Base-by-base conservation (phyloP, 2,797 vertebrate species). In the Serranus cabrilla region DNA sequence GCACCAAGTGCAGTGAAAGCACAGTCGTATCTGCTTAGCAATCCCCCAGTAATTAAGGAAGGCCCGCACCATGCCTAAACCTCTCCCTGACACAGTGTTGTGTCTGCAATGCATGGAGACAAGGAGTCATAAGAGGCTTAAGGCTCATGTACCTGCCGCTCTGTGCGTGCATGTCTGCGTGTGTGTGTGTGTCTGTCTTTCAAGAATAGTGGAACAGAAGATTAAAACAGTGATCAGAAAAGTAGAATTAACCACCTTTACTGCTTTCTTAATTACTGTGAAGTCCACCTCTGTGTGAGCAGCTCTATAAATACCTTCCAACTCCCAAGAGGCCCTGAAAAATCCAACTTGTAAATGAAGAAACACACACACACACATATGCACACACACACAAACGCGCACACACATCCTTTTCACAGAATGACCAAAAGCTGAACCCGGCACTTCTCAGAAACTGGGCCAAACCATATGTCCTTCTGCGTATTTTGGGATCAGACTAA, bases 1-100 rank as follows among this genome's bases (percentile, higher is more conserved):
- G 90, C 84, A 81, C 80, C 70, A 72, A 63, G 49, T 78, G 77
- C 81, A 85, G 88, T 70, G 78, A 85, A 81, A 86, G 87, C 80
- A 82, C 75, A 86, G 91, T 91, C 76, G 64, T 93, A 95, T 94
- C 94, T 92, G 81, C 84, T 91, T 78, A 83, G 78, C 88, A 88
- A 92, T 93, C 90, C 85, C 71, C 47, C 71, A 87, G 84, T 94
- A 93, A 95, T 95, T 96, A 95, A 94, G 84, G 87, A 92, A 93
- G 92, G 90, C 90, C 91, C 82, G 60, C 88, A 94, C 88, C 94
- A 91, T 95, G 93, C 81, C 94, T 94, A 94, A 95, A 95, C 91
- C 92, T 90, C 86, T 93, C 79, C 83, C 90, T 87, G 82, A 89
- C 91, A 89, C 85, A 81, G 84, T 92, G 90, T 93, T 91, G 86